Percentiles rank a stretch among this genome's conserved stretches.
These are phyloP conservation scores for Furcula furcula DNA, from an alignment of 2,888 invertebrate genomes.

Conservation along the genomic window DNA sequence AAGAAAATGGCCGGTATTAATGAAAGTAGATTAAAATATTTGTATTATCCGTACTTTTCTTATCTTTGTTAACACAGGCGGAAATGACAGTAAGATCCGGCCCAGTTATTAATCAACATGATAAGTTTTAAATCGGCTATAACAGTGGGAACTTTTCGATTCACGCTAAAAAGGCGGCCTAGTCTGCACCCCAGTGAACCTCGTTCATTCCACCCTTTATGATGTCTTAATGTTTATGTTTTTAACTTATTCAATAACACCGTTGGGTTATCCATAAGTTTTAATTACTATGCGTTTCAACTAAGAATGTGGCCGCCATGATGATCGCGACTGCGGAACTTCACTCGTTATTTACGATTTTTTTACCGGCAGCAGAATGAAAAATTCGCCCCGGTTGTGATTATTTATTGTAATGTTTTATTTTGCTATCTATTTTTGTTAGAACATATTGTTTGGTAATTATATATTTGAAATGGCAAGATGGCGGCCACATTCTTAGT, in stretches of 20 bases:
- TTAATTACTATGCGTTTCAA: constrained; percentile 50
- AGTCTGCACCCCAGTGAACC: constrained; percentile 23
- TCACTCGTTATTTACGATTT: no score
- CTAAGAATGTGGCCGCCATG: constrained; percentile 3
- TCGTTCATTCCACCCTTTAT: constrained; percentile 33
- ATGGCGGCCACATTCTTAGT: no score
- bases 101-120: constrained; percentile 47
- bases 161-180: constrained; percentile 33
- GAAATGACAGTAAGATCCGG: no score
- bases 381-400: no score
- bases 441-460: no score
- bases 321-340: not conserved
- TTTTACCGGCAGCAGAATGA: no score
- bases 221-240: constrained; percentile 42
- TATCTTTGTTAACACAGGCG: constrained; percentile 9
- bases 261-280: constrained; percentile 49
- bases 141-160: constrained; percentile 24
- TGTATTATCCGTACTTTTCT: not conserved
- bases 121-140: constrained; percentile 37
- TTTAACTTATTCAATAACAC: constrained; percentile 59
- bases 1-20: no score
- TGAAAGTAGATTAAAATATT: no score
- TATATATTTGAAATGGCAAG: no score
- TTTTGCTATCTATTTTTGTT: no score
- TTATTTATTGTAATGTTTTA: no score